Evolutionary conservation across 2,888 invertebrate genomes (phyloP).

Genomic region (Lepidochrysops patricia): DNA sequence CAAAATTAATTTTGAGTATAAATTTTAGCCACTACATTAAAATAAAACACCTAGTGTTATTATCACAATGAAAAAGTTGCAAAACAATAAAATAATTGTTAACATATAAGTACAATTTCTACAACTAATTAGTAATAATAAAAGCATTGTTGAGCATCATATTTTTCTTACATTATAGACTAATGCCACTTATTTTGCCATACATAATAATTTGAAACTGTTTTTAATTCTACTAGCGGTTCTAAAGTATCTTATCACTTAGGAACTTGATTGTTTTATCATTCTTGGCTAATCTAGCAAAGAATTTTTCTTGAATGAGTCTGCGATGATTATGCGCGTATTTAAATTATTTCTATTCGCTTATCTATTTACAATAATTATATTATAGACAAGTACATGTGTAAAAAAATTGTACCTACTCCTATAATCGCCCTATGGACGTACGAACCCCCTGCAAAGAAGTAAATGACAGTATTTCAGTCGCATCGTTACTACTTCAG

Average conservation of each 20-base stretch:
- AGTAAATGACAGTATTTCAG: slow-evolving; percentile 30
- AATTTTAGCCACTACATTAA: slow-evolving; percentile 43
- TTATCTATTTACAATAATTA: slow-evolving; percentile 19
- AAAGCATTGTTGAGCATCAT: slow-evolving; percentile 70
- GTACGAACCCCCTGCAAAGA: slow-evolving; percentile 5
- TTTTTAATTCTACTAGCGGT: neutral
- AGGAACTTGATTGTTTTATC: slow-evolving; percentile 4
- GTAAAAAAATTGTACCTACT: slow-evolving; percentile 5
- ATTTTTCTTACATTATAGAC: slow-evolving; percentile 34
- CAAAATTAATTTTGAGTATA: slow-evolving; percentile 30
- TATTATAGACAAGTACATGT: slow-evolving; percentile 1
- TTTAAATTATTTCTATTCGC: slow-evolving; percentile 18
- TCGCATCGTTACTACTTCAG: slow-evolving; percentile 40
- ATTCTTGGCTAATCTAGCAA: neutral
- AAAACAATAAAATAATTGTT: slow-evolving; percentile 38
- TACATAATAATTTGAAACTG: slow-evolving; percentile 55
- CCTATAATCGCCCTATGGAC: slow-evolving; percentile 9
- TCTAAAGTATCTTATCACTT: slow-evolving; percentile 12
- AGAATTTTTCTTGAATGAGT: neutral
- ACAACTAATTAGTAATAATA: slow-evolving; percentile 31
- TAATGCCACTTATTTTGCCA: slow-evolving; percentile 56
- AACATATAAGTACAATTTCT: slow-evolving; percentile 19
- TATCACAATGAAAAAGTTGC: slow-evolving; percentile 43
- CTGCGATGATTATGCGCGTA: neutral
- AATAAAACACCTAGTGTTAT: slow-evolving; percentile 40